Base-by-base conservation (phyloP, 1,140 invertebrate genomes). In the Pantala flavescens region DNA sequence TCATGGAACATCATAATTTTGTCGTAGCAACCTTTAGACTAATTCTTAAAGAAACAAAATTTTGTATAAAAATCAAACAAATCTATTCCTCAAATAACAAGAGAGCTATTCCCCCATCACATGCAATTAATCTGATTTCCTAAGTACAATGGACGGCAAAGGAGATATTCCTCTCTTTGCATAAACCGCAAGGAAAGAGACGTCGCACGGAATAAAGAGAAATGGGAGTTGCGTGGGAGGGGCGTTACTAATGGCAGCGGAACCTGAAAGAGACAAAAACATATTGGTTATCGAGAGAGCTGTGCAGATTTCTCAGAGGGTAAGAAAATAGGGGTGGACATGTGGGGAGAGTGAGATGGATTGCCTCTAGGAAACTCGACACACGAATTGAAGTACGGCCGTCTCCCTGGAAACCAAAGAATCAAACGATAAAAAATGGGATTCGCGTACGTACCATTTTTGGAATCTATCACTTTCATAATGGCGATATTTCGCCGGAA, bases 311-410 rank as follows among this genome's bases (percentile, higher is more conserved):
- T 63, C 49, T 63, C n/a, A 21, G 16, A 16, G 49, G 49, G 49
- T 63, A 19, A 63, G 49, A 63, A 63, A 19, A 63, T 63, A 19
- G 49, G 49, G 49, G 49, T 63, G 49, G 49, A 63, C 49, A 63
- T 63, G n/a, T 63, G 49, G 49, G 49, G 49, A 63, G 49, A 63
- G 49, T 63, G 49, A 63, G 49, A 63, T 63, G 49, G 49, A 63
- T 63, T 63, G 49, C 49, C 49, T 63, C 16, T 7, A 63, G 16
- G 49, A 63, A 21, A 63, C 14, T 21, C 49, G 49, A 63, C 49
- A 63, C 49, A 63, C 3, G n/a, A 16, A 63, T 63, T 19, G n/a
- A 63, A 63, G 49, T 63, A 63, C 49, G 49, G 49, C 49, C 49
- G 49, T 63, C n/a, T 21, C 49, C 49, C n/a, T 19, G 49, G 49